Percentiles rank a stretch among this genome's conserved stretches.
These are phyloP conservation scores for Pandemis cinnamomeana DNA, from an alignment of 2,888 invertebrate genomes.

Conservation along the genomic window DNA sequence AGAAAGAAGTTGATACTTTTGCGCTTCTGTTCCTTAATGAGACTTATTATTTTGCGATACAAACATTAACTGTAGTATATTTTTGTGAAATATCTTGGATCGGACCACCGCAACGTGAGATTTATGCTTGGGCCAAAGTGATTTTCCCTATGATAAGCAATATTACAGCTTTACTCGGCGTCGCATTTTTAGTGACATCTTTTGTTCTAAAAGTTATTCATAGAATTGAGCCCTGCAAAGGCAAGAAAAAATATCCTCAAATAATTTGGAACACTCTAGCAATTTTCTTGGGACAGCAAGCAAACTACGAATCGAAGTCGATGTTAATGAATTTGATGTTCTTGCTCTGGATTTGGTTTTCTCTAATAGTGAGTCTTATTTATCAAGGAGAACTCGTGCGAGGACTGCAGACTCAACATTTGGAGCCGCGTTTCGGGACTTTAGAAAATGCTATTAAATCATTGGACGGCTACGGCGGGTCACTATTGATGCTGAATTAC, in stretches of 20 bases:
- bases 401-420: slow-evolving; percentile 53
- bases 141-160: slow-evolving; percentile 27
- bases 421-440: slow-evolving; percentile 57
- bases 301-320: slow-evolving; percentile 55
- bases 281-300: slow-evolving; percentile 63
- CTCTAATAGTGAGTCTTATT: slow-evolving; percentile 62
- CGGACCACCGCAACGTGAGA: slow-evolving; percentile 26
- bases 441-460: slow-evolving; percentile 55
- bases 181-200: not conserved
- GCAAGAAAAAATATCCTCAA: not conserved
- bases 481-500: slow-evolving; percentile 48
- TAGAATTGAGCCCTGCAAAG: slow-evolving; percentile 45
- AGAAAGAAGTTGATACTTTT: slow-evolving; percentile 4
- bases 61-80: not conserved
- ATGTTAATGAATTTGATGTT: slow-evolving; percentile 57
- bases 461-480: slow-evolving; percentile 60
- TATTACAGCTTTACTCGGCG: slow-evolving; percentile 6
- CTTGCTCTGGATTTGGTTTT: slow-evolving; percentile 68
- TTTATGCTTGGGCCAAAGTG: slow-evolving; percentile 19
- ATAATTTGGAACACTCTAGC: slow-evolving; percentile 48
- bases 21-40: not conserved
- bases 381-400: slow-evolving; percentile 65
- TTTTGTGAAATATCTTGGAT: slow-evolving; percentile 17
- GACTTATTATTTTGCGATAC: too few relatives aligned
- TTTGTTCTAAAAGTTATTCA: slow-evolving; percentile 31